Evolutionary conservation across 2,888 invertebrate species (phyloP).

Genomic region (Shargacucullia verbasci): DNA sequence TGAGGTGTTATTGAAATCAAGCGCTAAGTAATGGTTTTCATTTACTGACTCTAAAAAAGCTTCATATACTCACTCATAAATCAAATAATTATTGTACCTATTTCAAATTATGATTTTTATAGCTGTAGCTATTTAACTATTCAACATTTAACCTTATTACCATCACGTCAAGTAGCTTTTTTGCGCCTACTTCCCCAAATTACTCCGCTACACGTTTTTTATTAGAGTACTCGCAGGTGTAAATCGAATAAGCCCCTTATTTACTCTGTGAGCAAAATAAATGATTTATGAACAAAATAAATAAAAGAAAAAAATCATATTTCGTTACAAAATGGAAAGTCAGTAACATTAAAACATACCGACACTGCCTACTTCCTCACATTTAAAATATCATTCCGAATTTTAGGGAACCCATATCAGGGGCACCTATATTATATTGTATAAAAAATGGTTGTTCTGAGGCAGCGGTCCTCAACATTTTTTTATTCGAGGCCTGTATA

Average conservation of each 20-base stretch:
- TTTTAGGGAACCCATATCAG: constrained; percentile 49
- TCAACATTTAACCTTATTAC: too few species aligned
- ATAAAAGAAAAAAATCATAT: constrained; percentile 34
- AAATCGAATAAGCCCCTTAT: constrained; percentile 36
- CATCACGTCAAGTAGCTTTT: too few species aligned
- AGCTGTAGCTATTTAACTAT: too few species aligned
- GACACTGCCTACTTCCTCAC: constrained; percentile 21
- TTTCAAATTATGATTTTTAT: too few species aligned
- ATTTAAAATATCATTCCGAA: constrained; percentile 46
- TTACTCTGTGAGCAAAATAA: constrained; percentile 32
- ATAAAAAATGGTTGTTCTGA: constrained; percentile 20
- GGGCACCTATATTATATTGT: constrained; percentile 25
- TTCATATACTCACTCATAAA: too few species aligned
- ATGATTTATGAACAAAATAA: constrained; percentile 48
- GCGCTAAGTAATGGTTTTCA: too few species aligned
- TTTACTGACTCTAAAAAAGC: too few species aligned
- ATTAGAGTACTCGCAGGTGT: constrained; percentile 14
- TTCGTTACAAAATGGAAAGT: constrained; percentile 26
- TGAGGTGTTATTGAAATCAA: too few species aligned
- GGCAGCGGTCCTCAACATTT: constrained; percentile 26
- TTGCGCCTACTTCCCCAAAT: not conserved
- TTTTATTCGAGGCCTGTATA: constrained; percentile 6
- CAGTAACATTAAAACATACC: constrained; percentile 16
- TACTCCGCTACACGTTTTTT: not conserved
- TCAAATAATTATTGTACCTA: too few species aligned